phyloP scores from a whole-genome alignment of 2,888 invertebrate species.

The Andricus curvator region DNA sequence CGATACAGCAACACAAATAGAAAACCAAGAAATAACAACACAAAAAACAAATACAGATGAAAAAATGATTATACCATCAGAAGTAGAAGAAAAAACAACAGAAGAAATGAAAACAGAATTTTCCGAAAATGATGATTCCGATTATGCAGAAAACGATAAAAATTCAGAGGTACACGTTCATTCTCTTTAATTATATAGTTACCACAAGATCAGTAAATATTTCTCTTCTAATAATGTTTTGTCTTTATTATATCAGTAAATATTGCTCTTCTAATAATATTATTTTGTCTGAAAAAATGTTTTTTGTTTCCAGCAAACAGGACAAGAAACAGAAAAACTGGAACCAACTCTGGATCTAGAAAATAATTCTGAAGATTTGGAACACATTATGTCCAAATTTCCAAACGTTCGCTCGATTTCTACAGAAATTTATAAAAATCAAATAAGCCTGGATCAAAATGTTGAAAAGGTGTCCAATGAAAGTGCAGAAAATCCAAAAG shows the following conservation, averaged over 20 bases:
- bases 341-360: background rate
- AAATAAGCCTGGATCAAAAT: background rate
- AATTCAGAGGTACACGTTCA: background rate
- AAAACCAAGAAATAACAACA: background rate
- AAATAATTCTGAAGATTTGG: background rate
- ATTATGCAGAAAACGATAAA: background rate
- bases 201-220: no score
- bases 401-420: conserved; percentile 17
- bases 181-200: background rate
- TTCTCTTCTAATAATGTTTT: background rate
- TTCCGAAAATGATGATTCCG: background rate
- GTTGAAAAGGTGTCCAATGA: background rate
- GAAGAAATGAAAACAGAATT: background rate
- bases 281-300: background rate
- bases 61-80: background rate
- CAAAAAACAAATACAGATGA: background rate
- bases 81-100: background rate
- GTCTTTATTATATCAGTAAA: no score
- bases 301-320: background rate
- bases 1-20: background rate
- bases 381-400: background rate
- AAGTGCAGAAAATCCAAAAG: background rate
- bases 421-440: background rate
- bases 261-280: background rate
- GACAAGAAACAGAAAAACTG: background rate